These are phyloP conservation scores for Prosapia bicincta DNA, from an alignment of 2,888 invertebrate genomes.

Conservation along the genomic window DNA sequence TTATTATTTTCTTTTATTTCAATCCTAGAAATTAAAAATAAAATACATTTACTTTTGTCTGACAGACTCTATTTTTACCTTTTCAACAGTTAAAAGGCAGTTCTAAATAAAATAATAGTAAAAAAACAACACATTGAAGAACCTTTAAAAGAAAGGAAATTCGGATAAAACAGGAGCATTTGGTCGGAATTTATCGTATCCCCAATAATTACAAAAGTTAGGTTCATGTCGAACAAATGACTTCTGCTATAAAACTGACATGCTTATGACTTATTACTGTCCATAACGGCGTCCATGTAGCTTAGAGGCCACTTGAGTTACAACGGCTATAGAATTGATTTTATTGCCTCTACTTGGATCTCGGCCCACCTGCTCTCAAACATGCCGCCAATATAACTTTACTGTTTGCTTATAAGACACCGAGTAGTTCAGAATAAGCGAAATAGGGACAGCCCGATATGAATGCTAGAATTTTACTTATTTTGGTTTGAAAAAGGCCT, in stretches of 20 bases:
- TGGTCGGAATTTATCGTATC: not conserved
- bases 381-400: not conserved
- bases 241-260: not conserved
- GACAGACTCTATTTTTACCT: too few relatives aligned
- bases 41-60: too few relatives aligned
- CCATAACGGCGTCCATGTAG: not conserved
- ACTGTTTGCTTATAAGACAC: too few relatives aligned
- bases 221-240: not conserved
- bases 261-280: not conserved
- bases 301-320: not conserved
- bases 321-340: conserved; percentile 28
- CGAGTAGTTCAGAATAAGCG: too few relatives aligned
- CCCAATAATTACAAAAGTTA: not conserved
- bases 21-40: too few relatives aligned
- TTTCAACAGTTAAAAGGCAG: too few relatives aligned
- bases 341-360: conserved; percentile 17
- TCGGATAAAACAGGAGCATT: not conserved
- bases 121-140: not conserved
- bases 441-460: too few relatives aligned
- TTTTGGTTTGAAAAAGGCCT: too few relatives aligned
- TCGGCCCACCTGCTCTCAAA: not conserved
- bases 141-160: too few relatives aligned
- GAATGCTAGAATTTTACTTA: too few relatives aligned
- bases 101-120: too few relatives aligned
- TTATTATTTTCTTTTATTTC: too few relatives aligned